Percentiles rank a stretch among this genome's conserved stretches.
These are phyloP conservation scores for Phymatocera aterrima DNA, from an alignment of 2,888 invertebrate species.

Conservation along the genomic window DNA sequence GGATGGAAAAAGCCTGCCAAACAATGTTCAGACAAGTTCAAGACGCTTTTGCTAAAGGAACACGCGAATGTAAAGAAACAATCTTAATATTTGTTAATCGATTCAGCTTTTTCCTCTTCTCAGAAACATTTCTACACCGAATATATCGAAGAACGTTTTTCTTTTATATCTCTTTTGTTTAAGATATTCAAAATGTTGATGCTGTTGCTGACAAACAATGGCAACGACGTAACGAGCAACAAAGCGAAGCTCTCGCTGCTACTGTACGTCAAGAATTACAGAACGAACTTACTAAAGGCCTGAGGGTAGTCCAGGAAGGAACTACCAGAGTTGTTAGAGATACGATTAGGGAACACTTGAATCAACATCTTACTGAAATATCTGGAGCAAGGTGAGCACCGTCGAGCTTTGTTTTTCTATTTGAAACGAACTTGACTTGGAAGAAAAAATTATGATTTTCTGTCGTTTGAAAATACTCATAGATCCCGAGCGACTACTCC, in stretches of 20 bases:
- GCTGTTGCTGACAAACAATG: constrained; percentile 74
- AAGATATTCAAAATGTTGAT: constrained; percentile 77
- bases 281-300: constrained; percentile 64
- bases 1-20: constrained; percentile 90
- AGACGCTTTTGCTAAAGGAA: constrained; percentile 90
- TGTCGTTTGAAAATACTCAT: constrained; percentile 75
- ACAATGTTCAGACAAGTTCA: constrained; percentile 94
- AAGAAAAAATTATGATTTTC: not conserved
- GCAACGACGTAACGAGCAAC: constrained; percentile 70
- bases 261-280: constrained; percentile 68
- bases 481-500: constrained; percentile 87
- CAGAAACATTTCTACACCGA: constrained; percentile 35
- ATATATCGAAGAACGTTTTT: not conserved
- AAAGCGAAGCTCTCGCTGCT: constrained; percentile 63
- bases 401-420: too few relatives aligned
- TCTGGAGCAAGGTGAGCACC: constrained; percentile 67
- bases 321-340: constrained; percentile 68
- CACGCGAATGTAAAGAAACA: constrained; percentile 88
- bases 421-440: not conserved
- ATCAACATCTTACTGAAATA: constrained; percentile 69
- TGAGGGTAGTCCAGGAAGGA: constrained; percentile 65
- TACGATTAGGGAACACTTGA: constrained; percentile 69
- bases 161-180: constrained; percentile 45
- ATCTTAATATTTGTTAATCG: constrained; percentile 38
- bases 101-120: constrained; percentile 45